Conservation (phyloP, 2,888 invertebrate species). For the Pomacea canaliculata region DNA sequence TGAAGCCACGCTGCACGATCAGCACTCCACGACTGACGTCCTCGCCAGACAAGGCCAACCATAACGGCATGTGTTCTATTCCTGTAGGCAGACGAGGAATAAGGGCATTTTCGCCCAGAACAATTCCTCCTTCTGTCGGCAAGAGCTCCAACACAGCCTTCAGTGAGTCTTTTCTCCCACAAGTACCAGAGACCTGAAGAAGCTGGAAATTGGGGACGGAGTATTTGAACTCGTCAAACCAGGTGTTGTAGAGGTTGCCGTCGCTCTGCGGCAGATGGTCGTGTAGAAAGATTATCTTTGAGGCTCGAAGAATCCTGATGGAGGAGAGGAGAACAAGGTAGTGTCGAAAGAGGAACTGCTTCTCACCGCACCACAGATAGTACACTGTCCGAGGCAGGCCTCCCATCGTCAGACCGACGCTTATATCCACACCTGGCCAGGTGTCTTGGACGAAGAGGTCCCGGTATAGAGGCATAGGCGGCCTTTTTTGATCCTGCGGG, state of each 20-base stretch:
- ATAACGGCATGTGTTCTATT: conserved; percentile 2
- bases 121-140: conserved; percentile 22
- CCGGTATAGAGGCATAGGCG: conserved; percentile 1
- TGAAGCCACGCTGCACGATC: conserved; percentile 18
- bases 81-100: conserved; percentile 13
- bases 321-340: conserved; percentile 28
- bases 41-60: conserved; percentile 8
- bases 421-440: conserved; percentile 18
- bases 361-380: conserved; percentile 31
- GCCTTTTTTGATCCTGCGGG: neutral
- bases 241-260: conserved; percentile 24
- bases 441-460: conserved; percentile 20
- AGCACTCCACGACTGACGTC: conserved; percentile 18
- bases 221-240: conserved; percentile 30
- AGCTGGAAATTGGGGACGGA: conserved; percentile 17
- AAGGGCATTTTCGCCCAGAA: conserved; percentile 23
- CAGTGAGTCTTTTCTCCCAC: conserved; percentile 13
- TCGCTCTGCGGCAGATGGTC: conserved; percentile 23
- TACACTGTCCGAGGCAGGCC: conserved; percentile 18
- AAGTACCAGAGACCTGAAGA: neutral
- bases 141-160: conserved; percentile 3
- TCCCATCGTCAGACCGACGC: neutral
- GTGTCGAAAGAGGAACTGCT: conserved; percentile 27
- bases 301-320: conserved; percentile 19
- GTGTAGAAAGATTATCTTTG: conserved; percentile 28